Percentiles rank a stretch among this genome's conserved stretches.
Evolutionary conservation across 2,888 invertebrate genomes (phyloP).

Genomic region (Julus scandinavius): DNA sequence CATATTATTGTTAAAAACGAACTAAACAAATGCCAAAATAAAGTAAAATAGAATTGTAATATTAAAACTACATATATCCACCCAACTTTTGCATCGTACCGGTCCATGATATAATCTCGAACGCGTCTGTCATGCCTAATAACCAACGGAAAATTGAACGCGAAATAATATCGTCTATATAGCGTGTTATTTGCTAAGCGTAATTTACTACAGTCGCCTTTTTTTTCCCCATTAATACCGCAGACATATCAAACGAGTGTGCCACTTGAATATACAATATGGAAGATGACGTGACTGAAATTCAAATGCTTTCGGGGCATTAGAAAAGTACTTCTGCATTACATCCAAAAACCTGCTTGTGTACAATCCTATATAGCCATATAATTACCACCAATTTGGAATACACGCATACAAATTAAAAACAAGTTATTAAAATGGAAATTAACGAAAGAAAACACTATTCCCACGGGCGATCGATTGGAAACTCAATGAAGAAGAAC

Average conservation of each 20-base stretch:
- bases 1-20: neutral
- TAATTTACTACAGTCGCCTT: neutral
- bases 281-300: neutral
- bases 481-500: no score
- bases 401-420: neutral
- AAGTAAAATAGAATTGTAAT: neutral
- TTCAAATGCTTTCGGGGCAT: neutral
- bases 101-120: neutral
- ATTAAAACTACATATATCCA: neutral
- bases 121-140: neutral
- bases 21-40: neutral
- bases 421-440: neutral
- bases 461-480: no score
- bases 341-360: neutral
- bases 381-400: neutral
- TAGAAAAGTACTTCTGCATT: neutral
- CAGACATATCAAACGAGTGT: neutral
- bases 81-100: neutral
- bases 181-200: neutral
- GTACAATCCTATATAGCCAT: neutral
- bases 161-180: slow-evolving; percentile 23
- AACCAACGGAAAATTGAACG: slow-evolving; percentile 22
- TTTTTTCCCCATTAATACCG: neutral
- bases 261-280: slow-evolving; percentile 30
- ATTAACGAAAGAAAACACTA: neutral